Conservation (phyloP, 2,888 invertebrate genomes). For the Nemapogon koenigi region DNA sequence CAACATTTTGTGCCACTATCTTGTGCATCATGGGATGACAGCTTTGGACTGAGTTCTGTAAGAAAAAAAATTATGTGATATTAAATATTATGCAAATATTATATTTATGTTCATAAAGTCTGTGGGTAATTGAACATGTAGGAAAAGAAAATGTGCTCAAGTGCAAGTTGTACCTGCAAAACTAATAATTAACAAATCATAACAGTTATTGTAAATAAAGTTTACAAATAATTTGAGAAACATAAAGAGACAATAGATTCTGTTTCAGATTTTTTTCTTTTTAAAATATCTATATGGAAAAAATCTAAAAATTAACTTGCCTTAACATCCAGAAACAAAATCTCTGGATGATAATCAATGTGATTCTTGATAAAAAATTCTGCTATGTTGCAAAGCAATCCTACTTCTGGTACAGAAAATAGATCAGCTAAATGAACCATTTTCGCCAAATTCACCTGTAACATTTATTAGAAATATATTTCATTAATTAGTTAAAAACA, state of each 20-base stretch:
- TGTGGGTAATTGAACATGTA: background rate
- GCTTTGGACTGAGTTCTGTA: constrained; percentile 84
- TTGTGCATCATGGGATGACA: constrained; percentile 91
- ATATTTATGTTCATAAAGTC: background rate
- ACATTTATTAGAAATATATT: too few species aligned
- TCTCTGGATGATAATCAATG: constrained; percentile 94
- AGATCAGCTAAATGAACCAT: constrained; percentile 97
- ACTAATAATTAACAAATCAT: too few species aligned
- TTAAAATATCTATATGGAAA: too few species aligned
- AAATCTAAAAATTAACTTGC: too few species aligned
- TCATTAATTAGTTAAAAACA: too few species aligned
- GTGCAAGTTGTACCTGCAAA: background rate
- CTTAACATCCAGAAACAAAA: constrained; percentile 93
- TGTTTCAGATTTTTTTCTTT: too few species aligned
- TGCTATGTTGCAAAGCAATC: constrained; percentile 89
- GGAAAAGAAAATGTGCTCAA: background rate
- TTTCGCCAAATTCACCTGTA: constrained; percentile 67
- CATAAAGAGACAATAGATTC: too few species aligned
- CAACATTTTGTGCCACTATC: constrained; percentile 81
- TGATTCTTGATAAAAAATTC: constrained; percentile 90
- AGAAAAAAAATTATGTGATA: constrained; percentile 21
- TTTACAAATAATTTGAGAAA: too few species aligned
- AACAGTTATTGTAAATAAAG: too few species aligned
- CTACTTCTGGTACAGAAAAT: constrained; percentile 97
- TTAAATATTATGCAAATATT: background rate